These are phyloP conservation scores for Melinaea marsaeus DNA, from an alignment of 2,888 invertebrate genomes.

Conservation along the genomic window DNA sequence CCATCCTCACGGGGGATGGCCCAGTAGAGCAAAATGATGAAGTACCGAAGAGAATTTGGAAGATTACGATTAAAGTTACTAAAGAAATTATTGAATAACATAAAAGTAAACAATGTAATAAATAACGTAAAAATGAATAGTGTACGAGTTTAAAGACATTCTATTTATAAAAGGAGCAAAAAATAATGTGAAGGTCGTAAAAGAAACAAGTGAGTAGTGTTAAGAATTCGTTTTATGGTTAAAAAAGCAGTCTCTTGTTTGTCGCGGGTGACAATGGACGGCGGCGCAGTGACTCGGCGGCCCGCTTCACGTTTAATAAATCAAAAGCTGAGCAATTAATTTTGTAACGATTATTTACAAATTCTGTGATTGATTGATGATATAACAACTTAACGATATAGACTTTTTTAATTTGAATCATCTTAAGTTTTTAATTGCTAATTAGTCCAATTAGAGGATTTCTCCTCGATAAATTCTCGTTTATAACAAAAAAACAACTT, in stretches of 20 bases:
- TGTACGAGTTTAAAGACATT: not conserved
- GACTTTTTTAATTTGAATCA: no score
- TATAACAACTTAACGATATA: no score
- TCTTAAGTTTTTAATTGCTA: no score
- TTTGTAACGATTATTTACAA: not conserved
- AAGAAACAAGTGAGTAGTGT: constrained; percentile 37
- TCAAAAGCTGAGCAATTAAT: constrained; percentile 1
- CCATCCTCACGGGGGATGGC: constrained; percentile 33
- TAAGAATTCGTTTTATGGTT: constrained; percentile 40
- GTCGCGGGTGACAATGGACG: constrained; percentile 62
- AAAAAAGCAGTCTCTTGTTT: constrained; percentile 41
- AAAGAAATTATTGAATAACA: not conserved
- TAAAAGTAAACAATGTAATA: no score
- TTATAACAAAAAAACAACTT: no score
- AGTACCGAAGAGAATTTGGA: constrained; percentile 1
- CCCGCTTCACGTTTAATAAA: constrained; percentile 47
- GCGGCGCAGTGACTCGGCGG: constrained; percentile 60
- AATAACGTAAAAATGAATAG: no score
- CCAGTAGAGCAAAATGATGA: constrained; percentile 15
- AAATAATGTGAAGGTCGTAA: constrained; percentile 13
- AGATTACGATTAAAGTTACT: not conserved
- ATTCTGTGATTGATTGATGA: not conserved
- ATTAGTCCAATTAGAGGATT: no score
- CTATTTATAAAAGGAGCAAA: not conserved
- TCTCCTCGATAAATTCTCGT: no score